Evolutionary conservation across 2,888 invertebrate genomes (phyloP), one percentile per base, ranked within the genome.

Genomic region (Eupeodes luniger): DNA sequence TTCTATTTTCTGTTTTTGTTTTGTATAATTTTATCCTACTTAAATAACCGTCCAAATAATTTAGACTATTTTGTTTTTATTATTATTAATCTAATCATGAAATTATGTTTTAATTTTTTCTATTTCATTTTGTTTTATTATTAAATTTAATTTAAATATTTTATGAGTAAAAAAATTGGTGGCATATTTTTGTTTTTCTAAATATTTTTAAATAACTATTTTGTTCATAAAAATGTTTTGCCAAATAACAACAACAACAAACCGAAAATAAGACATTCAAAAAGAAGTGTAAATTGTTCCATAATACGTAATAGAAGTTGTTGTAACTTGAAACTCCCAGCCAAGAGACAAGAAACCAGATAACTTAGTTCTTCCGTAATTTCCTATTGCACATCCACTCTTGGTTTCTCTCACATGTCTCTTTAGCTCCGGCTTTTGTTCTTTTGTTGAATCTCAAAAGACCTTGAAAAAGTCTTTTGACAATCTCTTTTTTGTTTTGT

Each of bases 21-120:
- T 76, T 85, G 74, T 36, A 85, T 61, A 85, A 83, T 76, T 82
- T 34, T 76, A 62, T 79, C 51, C 83, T 87, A 87, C 47, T 70
- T 82, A 79, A 66, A 36, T 77, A 78, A 77, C 49, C 27, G 51
- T 59, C 51, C 79, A 77, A 77, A 49, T 55, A 70, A 14, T 19
- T 44, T 44, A 40, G 16, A 27, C 49, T 27, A n/a, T 12, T 76
- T n/a, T 19, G 19, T 44, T 77, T 57, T 69, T 47, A 27, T 27
- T 27, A 3, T 27, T 27, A 27, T 61, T 81, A 66, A 82, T 59
- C 70, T 76, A 70, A 75, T 14, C 4, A 47, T 81, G 34, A 55
- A 66, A 51, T 59, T 64, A 34, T 27, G 27, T 27, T 67, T 67
- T 61, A 16, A 36, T 59, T 40, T 40, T 57, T 57, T 51, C 27